Evolutionary conservation across 1,140 invertebrate genomes (phyloP), one percentile per base, ranked within the genome.

Genomic region (Pseudomyrmex cubaensis): DNA sequence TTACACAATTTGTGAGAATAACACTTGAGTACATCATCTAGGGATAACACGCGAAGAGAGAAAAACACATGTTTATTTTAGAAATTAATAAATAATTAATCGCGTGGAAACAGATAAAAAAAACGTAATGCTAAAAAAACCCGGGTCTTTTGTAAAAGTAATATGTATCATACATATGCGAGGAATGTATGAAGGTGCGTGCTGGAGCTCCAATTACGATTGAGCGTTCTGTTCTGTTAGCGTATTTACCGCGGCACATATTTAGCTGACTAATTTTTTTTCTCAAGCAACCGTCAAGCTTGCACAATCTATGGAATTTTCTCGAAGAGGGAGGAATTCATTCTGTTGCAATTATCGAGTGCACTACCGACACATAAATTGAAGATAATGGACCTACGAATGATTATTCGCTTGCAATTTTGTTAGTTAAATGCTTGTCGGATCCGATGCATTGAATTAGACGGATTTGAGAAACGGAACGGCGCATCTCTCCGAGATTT

Each of bases 311-410:
- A 7, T 48, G 10, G 46, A 73, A 61, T 63, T 82, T 12, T 10
- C 52, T 54, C 22, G 13, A 4, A 62, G 20, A 7, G 70, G 15
- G 69, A 62, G 15, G 69, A 62, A 54, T 25, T n/a, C 70, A 17
- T 54, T 52, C 57, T 75, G 59, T 75, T 44, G 78, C 70, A 82
- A 82, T 82, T 59, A 13, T 12, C 35, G 78, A 50, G 67, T 25
- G 66, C 54, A 73, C 72, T n/a, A 54, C 0, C 50, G 50, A 52
- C 13, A 75, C 54, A 50, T 54, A 63, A 82, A 82, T 48, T 63
- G 13, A 54, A 64, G 59, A 75, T 82, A 82, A 82, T 56, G 25
- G 8, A 44, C 48, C 13, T 35, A 35, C 0, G 22, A 13, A 15
- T 46, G 70, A 82, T 63, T 62, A n/a, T 63, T 54, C 9, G 48